Base-by-base conservation (phyloP, 2,797 vertebrate genomes). In the Takifugu ocellatus region DNA sequence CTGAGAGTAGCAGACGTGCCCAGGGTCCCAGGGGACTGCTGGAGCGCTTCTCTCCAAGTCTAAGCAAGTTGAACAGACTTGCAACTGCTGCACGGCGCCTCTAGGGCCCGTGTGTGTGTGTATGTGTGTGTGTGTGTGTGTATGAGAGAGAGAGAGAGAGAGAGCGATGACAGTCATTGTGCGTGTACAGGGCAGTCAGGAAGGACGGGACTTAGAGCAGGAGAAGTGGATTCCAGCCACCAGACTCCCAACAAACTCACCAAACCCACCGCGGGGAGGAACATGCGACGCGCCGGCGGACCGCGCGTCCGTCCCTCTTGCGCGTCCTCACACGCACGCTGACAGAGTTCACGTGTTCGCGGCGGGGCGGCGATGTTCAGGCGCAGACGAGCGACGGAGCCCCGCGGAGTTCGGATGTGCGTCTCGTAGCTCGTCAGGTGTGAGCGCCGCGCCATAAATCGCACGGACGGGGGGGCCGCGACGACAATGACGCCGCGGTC, bases 371-470 rank as follows among this genome's bases (percentile, higher is more conserved):
- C 61, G 25, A 81, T 83, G 86, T 83, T 70, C 74, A 68, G 66
- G 36, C 48, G 56, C 69, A 50, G 58, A 63, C 61, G 59, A 39
- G 43, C 59, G 45, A 49, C 66, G 25, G 62, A 78, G 58, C 60
- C 56, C 72, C 69, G 59, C 65, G 56, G 72, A 84, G 82, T 87
- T 83, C 68, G 74, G 74, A 63, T 61, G 75, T 72, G 79, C 65
- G 77, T 71, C 73, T 59, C 47, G 4, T 57, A 61, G 60, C 63
- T 66, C 12, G 44, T 53, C 65, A 36, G 45, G 72, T 81, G 81
- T 68, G 39, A 59, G 43, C 45, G 54, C 50, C 62, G 43, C 45
- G 54, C 50, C 62, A 44, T 46, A 3, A 2, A n/a, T 31, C 43
- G 29, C 6, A 54, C 56, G 54, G 25, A 2, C 48, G 2, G 43